Percentiles rank a stretch among this genome's conserved stretches.
phyloP scores from a whole-genome alignment of 1,140 invertebrate species.

The Amyelois transitella region DNA sequence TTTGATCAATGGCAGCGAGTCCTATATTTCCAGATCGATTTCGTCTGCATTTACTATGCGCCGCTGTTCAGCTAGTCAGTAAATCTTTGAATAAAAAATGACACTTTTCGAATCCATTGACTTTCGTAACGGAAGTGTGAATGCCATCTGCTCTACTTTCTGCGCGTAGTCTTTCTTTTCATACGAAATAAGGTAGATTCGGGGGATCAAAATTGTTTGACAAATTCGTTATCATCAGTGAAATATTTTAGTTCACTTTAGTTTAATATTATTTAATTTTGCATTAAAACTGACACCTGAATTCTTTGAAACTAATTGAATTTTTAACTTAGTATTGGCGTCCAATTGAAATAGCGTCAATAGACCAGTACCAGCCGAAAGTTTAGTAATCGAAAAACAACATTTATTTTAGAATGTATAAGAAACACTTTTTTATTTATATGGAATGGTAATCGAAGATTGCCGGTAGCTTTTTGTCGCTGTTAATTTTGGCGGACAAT shows the following conservation, averaged over 20 bases:
- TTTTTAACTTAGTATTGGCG: no score
- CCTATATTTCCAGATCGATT: neutral
- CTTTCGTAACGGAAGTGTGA: neutral
- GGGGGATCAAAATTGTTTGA: no score
- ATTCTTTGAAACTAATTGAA: no score
- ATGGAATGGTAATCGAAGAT: conserved; percentile 2
- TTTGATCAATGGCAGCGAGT: neutral
- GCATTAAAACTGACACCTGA: no score
- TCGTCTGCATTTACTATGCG: neutral
- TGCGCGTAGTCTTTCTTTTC: neutral
- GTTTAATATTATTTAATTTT: no score
- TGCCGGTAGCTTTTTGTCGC: conserved; percentile 37
- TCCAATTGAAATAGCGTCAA: neutral
- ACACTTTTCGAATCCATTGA: conserved; percentile 12
- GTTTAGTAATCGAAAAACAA: neutral
- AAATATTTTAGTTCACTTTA: no score
- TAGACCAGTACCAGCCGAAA: neutral
- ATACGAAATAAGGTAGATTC: neutral
- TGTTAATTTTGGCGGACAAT: conserved; percentile 57
- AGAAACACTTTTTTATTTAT: neutral
- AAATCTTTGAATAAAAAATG: conserved; percentile 21
- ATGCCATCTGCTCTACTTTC: neutral
- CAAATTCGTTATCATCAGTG: neutral
- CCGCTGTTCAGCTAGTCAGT: conserved; percentile 1
- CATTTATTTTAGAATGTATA: neutral